Evolutionary conservation across 2,888 invertebrate genomes (phyloP).

Genomic region (Mimachlamys varia): DNA sequence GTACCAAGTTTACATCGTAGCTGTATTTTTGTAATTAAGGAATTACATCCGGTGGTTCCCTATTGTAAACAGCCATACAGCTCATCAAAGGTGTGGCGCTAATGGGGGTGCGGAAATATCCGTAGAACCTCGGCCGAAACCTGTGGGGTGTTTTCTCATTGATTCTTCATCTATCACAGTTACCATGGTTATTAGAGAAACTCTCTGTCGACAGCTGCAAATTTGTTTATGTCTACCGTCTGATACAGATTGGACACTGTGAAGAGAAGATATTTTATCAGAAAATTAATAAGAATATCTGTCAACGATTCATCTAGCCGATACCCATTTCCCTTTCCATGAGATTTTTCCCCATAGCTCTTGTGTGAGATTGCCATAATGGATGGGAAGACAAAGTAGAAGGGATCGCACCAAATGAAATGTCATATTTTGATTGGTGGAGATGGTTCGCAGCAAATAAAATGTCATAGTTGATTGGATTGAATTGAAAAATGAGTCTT

Average conservation of each 20-base stretch:
- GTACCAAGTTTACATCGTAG: not conserved
- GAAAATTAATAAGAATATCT: slow-evolving; percentile 36
- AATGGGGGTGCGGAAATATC: slow-evolving; percentile 25
- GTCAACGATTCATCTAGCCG: slow-evolving; percentile 28
- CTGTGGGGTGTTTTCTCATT: not conserved
- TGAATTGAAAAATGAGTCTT: slow-evolving; percentile 10
- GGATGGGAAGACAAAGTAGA: slow-evolving; percentile 29
- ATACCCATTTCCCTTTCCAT: not conserved
- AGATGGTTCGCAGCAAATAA: slow-evolving; percentile 31
- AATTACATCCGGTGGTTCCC: not conserved
- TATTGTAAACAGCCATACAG: not conserved
- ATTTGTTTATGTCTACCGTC: slow-evolving; percentile 18
- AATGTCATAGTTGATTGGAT: slow-evolving; percentile 31
- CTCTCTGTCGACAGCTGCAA: slow-evolving; percentile 17
- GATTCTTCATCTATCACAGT: slow-evolving; percentile 1
- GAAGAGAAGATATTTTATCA: slow-evolving; percentile 19
- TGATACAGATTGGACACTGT: slow-evolving; percentile 23
- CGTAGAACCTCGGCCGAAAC: not conserved
- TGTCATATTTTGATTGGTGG: slow-evolving; percentile 29
- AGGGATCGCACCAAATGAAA: slow-evolving; percentile 15
- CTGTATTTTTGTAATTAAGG: not conserved
- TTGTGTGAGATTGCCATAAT: not conserved
- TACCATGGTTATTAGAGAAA: not conserved
- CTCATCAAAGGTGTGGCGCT: not conserved
- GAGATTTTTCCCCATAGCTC: not conserved